Evolutionary conservation across 1,140 invertebrate genomes (phyloP).

Genomic region (Onthophagus taurus): DNA sequence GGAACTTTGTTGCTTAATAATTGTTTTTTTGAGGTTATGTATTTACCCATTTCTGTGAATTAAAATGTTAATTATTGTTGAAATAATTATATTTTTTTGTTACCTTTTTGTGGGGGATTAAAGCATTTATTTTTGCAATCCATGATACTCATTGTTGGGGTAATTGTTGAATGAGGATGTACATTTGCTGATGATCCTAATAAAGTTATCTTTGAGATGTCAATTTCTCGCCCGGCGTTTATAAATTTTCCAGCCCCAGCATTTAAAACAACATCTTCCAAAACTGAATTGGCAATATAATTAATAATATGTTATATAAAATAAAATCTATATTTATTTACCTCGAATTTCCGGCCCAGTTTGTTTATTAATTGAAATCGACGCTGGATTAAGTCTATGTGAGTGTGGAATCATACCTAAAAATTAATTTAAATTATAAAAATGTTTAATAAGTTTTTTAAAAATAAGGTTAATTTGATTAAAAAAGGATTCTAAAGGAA

Average conservation of each 20-base stretch:
- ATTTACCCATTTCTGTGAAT: constrained; percentile 16
- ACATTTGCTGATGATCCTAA: too few species aligned
- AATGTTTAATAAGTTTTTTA: too few species aligned
- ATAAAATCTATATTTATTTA: constrained; percentile 17
- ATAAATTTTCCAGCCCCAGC: constrained; percentile 24
- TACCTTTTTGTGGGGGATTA: constrained; percentile 7
- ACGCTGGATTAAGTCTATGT: background rate
- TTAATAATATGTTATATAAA: background rate
- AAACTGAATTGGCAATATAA: constrained; percentile 22
- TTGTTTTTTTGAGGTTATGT: constrained; percentile 30
- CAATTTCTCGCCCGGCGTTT: constrained; percentile 23
- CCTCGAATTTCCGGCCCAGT: constrained; percentile 26
- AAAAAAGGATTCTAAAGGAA: constrained; percentile 26
- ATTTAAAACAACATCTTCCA: constrained; percentile 30
- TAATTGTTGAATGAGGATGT: too few species aligned
- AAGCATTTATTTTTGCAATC: constrained; percentile 30
- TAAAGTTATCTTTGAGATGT: constrained; percentile 28
- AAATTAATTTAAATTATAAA: background rate
- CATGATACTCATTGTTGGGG: constrained; percentile 27
- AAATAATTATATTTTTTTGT: background rate
- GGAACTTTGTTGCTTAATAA: constrained; percentile 20
- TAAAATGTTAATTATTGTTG: background rate
- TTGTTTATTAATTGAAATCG: constrained; percentile 15
- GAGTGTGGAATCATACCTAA: background rate
- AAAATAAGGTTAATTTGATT: too few species aligned